Conservation (phyloP, 1,140 invertebrate species). For the Nilaparvata lugens region DNA sequence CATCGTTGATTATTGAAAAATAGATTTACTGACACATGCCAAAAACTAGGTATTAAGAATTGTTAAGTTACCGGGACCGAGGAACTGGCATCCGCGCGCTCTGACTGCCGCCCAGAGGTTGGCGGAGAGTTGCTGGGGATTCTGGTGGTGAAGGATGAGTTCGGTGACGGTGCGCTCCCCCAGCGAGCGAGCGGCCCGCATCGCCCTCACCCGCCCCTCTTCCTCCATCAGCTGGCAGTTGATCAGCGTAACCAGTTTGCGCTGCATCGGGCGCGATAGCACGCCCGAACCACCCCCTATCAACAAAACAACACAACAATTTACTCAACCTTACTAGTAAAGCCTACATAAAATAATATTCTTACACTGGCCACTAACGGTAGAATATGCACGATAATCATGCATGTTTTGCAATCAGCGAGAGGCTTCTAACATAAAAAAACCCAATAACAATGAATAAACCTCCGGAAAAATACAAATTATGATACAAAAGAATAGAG, state of each 20-base stretch:
- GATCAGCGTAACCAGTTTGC: conserved; percentile 84
- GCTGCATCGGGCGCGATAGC: conserved; percentile 87
- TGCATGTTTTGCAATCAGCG: too few relatives aligned
- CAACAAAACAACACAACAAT: not conserved
- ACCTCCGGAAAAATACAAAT: too few relatives aligned
- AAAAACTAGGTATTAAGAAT: too few relatives aligned
- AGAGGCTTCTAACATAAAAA: too few relatives aligned
- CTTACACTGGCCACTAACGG: too few relatives aligned
- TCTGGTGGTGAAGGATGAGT: conserved; percentile 88
- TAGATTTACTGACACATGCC: too few relatives aligned
- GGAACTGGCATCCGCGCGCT: conserved; percentile 93
- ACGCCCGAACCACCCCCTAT: conserved; percentile 36
- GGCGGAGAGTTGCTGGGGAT: conserved; percentile 82
- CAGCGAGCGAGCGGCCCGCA: conserved; percentile 77
- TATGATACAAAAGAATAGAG: too few relatives aligned
- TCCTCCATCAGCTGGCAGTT: conserved; percentile 88
- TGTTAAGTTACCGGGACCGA: conserved; percentile 82
- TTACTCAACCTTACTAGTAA: too few relatives aligned
- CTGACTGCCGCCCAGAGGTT: conserved; percentile 96
- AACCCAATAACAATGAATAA: too few relatives aligned
- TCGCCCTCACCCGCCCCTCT: conserved; percentile 70
- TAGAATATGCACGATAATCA: too few relatives aligned
- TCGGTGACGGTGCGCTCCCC: conserved; percentile 93
- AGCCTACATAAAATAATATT: too few relatives aligned
- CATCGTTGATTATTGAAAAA: too few relatives aligned